Percentiles rank a stretch among this genome's conserved stretches.
phyloP scores from a whole-genome alignment of 2,888 invertebrate genomes.

The Acleris cristana region DNA sequence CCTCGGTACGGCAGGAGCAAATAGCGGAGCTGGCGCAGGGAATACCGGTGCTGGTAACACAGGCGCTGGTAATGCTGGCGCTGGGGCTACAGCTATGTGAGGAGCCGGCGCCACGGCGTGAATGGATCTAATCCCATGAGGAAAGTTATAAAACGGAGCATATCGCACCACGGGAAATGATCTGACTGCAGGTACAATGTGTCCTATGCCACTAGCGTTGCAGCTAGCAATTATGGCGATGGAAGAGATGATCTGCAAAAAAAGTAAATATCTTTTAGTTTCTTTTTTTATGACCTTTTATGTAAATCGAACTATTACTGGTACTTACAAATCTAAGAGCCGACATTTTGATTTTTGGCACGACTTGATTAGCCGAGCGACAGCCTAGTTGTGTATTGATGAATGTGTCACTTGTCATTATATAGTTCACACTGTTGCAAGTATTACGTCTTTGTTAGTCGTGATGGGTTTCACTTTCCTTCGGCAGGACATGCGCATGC shows the following conservation, averaged over 20 bases:
- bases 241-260: slow-evolving; percentile 63
- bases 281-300: too few relatives aligned
- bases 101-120: slow-evolving; percentile 69
- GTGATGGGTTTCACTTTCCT: slow-evolving; percentile 78
- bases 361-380: slow-evolving; percentile 71
- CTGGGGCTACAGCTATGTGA: slow-evolving; percentile 46
- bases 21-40: slow-evolving; percentile 40
- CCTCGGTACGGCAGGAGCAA: slow-evolving; percentile 17
- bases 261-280: slow-evolving; percentile 28
- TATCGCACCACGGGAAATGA: slow-evolving; percentile 72
- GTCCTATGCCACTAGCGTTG: slow-evolving; percentile 73
- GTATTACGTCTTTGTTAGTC: slow-evolving; percentile 71
- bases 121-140: slow-evolving; percentile 68
- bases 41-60: slow-evolving; percentile 43
- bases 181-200: slow-evolving; percentile 62
- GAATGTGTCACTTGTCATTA: slow-evolving; percentile 71
- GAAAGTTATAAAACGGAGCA: slow-evolving; percentile 78
- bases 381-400: slow-evolving; percentile 69
- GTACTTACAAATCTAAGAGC: slow-evolving; percentile 72
- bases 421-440: slow-evolving; percentile 83
- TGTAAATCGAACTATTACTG: neutral
- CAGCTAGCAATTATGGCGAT: slow-evolving; percentile 71
- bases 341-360: slow-evolving; percentile 62
- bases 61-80: slow-evolving; percentile 31
- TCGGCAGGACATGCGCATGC: slow-evolving; percentile 73